A percentile compares a stretch with the other conserved stretches of the same genome.
phyloP scores from a whole-genome alignment of 1,140 invertebrate genomes.

The Amphibalanus amphitrite region DNA sequence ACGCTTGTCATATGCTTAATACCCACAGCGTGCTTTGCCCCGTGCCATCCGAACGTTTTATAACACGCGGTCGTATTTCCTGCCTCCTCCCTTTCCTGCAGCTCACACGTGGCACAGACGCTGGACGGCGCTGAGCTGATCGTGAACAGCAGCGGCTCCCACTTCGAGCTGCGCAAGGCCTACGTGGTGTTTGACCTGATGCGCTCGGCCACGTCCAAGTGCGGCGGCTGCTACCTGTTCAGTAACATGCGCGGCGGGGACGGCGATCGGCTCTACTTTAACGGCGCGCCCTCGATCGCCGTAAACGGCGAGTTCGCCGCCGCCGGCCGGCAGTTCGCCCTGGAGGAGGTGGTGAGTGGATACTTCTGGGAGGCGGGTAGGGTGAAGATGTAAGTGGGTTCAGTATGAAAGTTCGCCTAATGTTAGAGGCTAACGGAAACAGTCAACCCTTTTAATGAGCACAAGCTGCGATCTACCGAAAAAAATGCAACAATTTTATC shows the following conservation, averaged over 20 bases:
- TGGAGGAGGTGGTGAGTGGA: conserved; percentile 84
- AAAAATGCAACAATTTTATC: no score
- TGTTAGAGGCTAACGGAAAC: no score
- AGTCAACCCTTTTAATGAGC: no score
- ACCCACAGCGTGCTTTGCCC: no score
- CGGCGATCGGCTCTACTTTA: conserved; percentile 85
- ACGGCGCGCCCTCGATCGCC: conserved; percentile 78
- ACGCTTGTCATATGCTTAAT: no score
- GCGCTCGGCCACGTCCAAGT: conserved; percentile 75
- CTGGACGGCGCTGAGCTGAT: conserved; percentile 89
- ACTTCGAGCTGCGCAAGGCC: conserved; percentile 88
- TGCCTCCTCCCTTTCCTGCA: conserved; percentile 2
- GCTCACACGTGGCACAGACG: conserved; percentile 8
- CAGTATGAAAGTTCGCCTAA: no score
- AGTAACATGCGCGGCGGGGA: conserved; percentile 93
- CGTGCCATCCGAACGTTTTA: no score
- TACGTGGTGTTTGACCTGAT: conserved; percentile 72
- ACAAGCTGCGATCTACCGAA: no score
- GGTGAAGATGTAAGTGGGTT: no score
- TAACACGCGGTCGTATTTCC: no score
- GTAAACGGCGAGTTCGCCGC: conserved; percentile 78
- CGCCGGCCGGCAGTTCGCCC: conserved; percentile 62
- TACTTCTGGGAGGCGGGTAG: conserved; percentile 11
- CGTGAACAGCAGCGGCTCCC: conserved; percentile 65
- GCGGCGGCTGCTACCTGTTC: conserved; percentile 87